Base-by-base conservation (phyloP, 2,113 vertebrate species). In the Prochilodus magdalenae region DNA sequence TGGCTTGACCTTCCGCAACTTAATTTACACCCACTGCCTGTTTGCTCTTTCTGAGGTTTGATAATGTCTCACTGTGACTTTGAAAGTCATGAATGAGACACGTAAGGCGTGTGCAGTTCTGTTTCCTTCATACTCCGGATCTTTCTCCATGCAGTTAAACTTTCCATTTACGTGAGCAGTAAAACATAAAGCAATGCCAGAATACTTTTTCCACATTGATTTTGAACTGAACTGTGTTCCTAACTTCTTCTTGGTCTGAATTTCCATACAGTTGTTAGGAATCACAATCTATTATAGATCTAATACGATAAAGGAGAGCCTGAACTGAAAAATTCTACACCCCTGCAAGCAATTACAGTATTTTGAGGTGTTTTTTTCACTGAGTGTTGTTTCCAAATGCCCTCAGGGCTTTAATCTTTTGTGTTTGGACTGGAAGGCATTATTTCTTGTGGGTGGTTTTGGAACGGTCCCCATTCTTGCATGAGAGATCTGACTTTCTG, bases 371-470 rank as follows among this genome's bases (percentile, higher is more conserved):
- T 77, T 67, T 49, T n/a, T 69, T 55, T 55, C 47, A 26, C 44
- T 27, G 36, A n/a, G 1, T 44, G 20, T 75, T 13, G 18, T 27
- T 76, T 53, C 30, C 33, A 57, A 59, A 62, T 49, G 24, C 65
- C 47, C 47, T 73, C 1, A 5, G 44, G 62, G 36, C 55, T 82
- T 82, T 78, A 29, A 82, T 82, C 75, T 72, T 51, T 26, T 44
- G 18, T 29, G 27, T 20, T 85, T 74, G 24, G 44, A 73, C 24
- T 74, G 57, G n/a, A 0, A 60, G 33, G 5, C 20, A 51, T 75
- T 62, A 62, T 69, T 63, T 79, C 53, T 69, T 65, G 75, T 85
- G 67, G 74, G 40, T 81, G 44, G 73, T 77, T 30, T 60, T 67
- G 44, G n/a, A 65, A 81, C 22, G 29, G 53, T 27, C 24, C 11